Evolutionary conservation across 2,113 vertebrate genomes (phyloP).

Genomic region (Siniperca chuatsi): DNA sequence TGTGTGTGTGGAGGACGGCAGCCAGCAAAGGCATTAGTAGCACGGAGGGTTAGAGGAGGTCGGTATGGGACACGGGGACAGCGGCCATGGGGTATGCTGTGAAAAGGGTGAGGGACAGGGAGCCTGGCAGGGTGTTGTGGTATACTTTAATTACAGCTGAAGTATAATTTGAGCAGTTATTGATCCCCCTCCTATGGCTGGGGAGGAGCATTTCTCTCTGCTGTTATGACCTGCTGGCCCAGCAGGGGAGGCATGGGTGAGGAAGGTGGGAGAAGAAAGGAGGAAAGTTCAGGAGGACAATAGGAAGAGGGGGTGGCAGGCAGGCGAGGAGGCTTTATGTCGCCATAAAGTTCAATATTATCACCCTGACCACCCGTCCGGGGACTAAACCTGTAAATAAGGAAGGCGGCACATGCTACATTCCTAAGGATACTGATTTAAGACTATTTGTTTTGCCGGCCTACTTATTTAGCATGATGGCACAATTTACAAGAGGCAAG

Average conservation of each 20-base stretch:
- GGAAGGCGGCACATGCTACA: constrained; percentile 50
- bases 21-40: constrained; percentile 56
- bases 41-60: constrained; percentile 28
- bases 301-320: constrained; percentile 44
- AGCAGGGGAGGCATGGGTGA: constrained; percentile 9
- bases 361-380: constrained; percentile 70
- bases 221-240: constrained; percentile 44
- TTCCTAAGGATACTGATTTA: constrained; percentile 82
- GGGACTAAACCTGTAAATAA: constrained; percentile 76
- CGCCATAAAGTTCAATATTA: constrained; percentile 80
- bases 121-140: constrained; percentile 30
- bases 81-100: constrained; percentile 23
- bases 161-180: constrained; percentile 75
- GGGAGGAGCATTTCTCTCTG: constrained; percentile 54
- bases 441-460: constrained; percentile 80
- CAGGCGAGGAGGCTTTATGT: constrained; percentile 72
- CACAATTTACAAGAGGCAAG: constrained; percentile 78
- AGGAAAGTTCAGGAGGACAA: constrained; percentile 53
- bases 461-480: constrained; percentile 84
- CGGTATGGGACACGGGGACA: constrained; percentile 36
- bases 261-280: constrained; percentile 32
- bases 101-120: constrained; percentile 29
- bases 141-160: constrained; percentile 73
- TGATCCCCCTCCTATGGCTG: constrained; percentile 56
- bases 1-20: constrained; percentile 51